These are phyloP conservation scores for Cephalotes varians DNA, from an alignment of 2,888 invertebrate genomes.

Conservation along the genomic window DNA sequence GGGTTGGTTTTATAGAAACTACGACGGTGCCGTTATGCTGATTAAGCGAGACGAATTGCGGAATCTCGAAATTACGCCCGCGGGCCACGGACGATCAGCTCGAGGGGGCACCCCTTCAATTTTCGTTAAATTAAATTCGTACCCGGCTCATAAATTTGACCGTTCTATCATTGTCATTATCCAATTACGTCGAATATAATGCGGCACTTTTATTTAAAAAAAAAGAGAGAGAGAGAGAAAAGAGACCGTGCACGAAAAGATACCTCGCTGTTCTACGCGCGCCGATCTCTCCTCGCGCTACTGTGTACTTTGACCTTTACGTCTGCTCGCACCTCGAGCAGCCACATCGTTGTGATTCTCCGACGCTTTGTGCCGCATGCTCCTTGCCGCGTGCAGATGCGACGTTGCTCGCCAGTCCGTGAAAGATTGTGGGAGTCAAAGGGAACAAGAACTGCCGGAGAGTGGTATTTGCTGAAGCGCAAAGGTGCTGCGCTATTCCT, in stretches of 20 bases:
- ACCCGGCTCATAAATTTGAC: slow-evolving; percentile 27
- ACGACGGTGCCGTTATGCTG: slow-evolving; percentile 47
- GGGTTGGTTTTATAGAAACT: slow-evolving; percentile 38
- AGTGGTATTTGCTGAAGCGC: slow-evolving; percentile 54
- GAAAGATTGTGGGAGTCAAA: slow-evolving; percentile 61
- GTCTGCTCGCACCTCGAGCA: slow-evolving; percentile 32
- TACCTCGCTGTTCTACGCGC: background rate
- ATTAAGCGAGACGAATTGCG: slow-evolving; percentile 57
- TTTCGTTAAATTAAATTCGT: slow-evolving; percentile 49
- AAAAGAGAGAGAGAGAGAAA: background rate
- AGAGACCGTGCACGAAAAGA: background rate
- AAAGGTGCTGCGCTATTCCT: background rate
- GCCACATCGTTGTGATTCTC: slow-evolving; percentile 31
- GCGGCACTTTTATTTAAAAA: background rate
- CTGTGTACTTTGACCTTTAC: slow-evolving; percentile 31
- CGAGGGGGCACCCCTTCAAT: background rate
- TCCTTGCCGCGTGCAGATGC: slow-evolving; percentile 37
- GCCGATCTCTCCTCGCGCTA: background rate
- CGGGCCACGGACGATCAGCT: slow-evolving; percentile 3
- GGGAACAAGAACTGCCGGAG: slow-evolving; percentile 45
- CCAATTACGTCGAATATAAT: slow-evolving; percentile 29
- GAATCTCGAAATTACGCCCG: slow-evolving; percentile 47
- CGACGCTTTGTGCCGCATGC: slow-evolving; percentile 19
- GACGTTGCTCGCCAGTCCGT: slow-evolving; percentile 46
- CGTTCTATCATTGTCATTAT: slow-evolving; percentile 41